Evolutionary conservation across 2,113 vertebrate species (phyloP), one percentile per base, ranked within the genome.

Genomic region (Marcusenius ussheri): DNA sequence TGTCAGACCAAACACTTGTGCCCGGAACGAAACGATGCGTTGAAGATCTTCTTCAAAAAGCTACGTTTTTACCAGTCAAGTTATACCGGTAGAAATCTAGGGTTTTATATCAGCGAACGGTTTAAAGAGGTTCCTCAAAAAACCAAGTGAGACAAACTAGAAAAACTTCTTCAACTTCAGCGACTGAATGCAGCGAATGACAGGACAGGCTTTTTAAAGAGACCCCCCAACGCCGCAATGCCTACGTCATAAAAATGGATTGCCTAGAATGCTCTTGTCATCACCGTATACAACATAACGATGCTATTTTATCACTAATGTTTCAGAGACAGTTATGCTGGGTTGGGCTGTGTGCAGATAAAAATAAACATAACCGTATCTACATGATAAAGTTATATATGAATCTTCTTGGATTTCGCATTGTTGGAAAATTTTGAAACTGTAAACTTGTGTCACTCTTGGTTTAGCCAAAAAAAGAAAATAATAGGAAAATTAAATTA

Each of bases 221-320:
- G 90, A 90, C 90, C 89, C 91, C 88, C 88, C 35, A 15, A 19
- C 11, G 19, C 24, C 50, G 7, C 45, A 15, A 17, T 91, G 87
- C 91, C 89, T 94, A 93, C 96, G 97, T 97, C 97, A 97, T 95
- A 91, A 92, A 91, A 93, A 93, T 93, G 93, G 93, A 94, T 94
- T 94, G 93, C 91, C 92, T 94, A 93, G 95, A 95, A 96, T 95
- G 94, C 93, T 94, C 92, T 92, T 90, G 92, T 91, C 90, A 93
- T 93, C 91, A 92, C 92, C 94, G 93, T 92, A 92, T 90, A 93
- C 93, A 92, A 96, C 93, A 93, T 94, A 90, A 94, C 95, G 96
- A 95, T 95, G 91, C 92, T 94, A 94, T 95, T 94, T 95, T 93
- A n/a, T 66, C 58, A 7, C 91, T 95, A 91, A 94, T 93, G 92